Conservation (phyloP, 2,113 vertebrate species). For the Thamnophis sirtalis region DNA sequence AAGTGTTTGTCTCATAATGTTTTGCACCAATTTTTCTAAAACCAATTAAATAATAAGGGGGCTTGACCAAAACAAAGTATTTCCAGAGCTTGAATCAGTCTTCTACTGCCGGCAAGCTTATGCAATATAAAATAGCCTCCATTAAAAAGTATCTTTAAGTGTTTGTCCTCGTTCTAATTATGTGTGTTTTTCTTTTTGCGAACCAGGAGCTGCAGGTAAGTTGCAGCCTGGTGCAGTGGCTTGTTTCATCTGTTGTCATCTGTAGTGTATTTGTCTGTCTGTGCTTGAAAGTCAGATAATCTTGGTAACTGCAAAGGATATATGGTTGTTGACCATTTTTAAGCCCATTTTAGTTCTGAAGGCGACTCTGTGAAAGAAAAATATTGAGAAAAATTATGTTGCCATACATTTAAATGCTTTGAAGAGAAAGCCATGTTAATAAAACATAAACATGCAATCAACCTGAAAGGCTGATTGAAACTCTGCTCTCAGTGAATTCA, state of each 20-base stretch:
- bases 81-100: conserved; percentile 76
- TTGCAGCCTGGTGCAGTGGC: conserved; percentile 77
- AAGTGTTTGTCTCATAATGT: conserved; percentile 69
- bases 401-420: conserved; percentile 52
- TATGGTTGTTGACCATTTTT: conserved; percentile 39
- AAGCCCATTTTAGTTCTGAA: conserved; percentile 43
- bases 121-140: conserved; percentile 62
- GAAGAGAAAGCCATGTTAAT: conserved; percentile 39
- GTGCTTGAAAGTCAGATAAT: conserved; percentile 58
- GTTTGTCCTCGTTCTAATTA: conserved; percentile 85
- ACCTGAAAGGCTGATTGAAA: conserved; percentile 75
- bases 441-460: conserved; percentile 54
- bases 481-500: conserved; percentile 60
- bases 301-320: conserved; percentile 49
- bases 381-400: conserved; percentile 45
- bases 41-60: conserved; percentile 46
- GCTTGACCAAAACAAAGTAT: conserved; percentile 56
- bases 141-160: conserved; percentile 73
- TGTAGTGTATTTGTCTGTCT: conserved; percentile 59
- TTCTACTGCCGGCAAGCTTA: conserved; percentile 67
- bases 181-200: conserved; percentile 90
- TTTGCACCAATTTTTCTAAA: conserved; percentile 35
- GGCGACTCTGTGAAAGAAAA: conserved; percentile 28
- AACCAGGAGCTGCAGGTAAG: conserved; percentile 99
- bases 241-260: conserved; percentile 61